Evolutionary conservation across 2,797 vertebrate genomes (phyloP).

Genomic region (Iguana delicatissima): DNA sequence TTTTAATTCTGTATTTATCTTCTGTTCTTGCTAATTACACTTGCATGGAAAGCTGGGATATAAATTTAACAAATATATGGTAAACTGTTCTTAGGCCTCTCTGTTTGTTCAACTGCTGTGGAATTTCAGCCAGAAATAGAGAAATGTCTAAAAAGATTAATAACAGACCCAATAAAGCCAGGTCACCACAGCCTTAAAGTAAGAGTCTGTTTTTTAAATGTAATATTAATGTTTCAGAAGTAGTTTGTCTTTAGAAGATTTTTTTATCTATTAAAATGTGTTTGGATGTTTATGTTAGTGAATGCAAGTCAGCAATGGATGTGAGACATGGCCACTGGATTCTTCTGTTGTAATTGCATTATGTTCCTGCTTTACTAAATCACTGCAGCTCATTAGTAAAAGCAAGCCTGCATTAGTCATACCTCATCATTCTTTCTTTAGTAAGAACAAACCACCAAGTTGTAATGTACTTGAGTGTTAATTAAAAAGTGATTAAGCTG

Average conservation of each 20-base stretch:
- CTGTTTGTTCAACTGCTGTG: background rate
- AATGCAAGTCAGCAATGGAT: background rate
- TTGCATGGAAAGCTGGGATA: background rate
- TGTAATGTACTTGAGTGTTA: slow-evolving; percentile 26
- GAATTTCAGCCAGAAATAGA: background rate
- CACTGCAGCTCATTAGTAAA: slow-evolving; percentile 24
- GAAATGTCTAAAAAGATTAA: background rate
- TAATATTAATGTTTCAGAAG: background rate
- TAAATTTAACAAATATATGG: background rate
- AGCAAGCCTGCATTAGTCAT: slow-evolving; percentile 36
- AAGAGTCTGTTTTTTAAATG: background rate
- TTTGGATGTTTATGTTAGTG: background rate
- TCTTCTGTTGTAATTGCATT: slow-evolving; percentile 10
- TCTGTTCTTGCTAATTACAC: background rate
- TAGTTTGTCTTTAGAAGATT: background rate
- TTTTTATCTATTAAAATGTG: slow-evolving; percentile 24
- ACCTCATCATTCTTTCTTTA: slow-evolving; percentile 28
- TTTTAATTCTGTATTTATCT: background rate
- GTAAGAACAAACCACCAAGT: slow-evolving; percentile 16
- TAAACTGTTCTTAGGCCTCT: background rate
- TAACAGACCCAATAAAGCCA: background rate
- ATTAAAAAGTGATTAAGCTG: slow-evolving; percentile 36
- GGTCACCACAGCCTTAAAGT: background rate
- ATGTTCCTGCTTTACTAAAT: slow-evolving; percentile 34
- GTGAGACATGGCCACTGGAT: slow-evolving; percentile 17